Conservation (phyloP, 2,888 invertebrate species). For the Calameuta filiformis region DNA sequence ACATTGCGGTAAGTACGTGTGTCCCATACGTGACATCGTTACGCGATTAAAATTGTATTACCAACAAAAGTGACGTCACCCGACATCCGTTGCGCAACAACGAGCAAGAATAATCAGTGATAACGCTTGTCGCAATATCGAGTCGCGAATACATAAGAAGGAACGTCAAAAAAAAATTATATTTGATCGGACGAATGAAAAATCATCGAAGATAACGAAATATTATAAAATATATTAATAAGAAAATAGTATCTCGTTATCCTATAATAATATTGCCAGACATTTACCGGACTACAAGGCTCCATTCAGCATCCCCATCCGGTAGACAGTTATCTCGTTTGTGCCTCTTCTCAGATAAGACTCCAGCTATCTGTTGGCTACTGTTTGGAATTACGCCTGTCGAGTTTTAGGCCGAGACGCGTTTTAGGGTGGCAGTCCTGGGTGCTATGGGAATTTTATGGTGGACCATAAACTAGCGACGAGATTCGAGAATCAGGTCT, state of each 20-base stretch:
- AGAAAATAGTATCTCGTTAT: neutral
- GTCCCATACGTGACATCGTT: neutral
- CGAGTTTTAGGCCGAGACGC: neutral
- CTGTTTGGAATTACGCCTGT: slow-evolving; percentile 19
- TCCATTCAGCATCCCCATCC: slow-evolving; percentile 31
- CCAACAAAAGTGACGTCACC: no score
- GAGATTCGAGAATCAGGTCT: neutral
- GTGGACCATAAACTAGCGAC: slow-evolving; percentile 7
- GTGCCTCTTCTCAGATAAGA: slow-evolving; percentile 21
- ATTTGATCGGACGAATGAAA: no score
- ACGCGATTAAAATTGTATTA: neutral
- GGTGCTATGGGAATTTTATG: slow-evolving; percentile 9
- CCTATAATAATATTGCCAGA: slow-evolving; percentile 8
- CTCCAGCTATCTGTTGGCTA: neutral
- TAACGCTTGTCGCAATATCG: no score
- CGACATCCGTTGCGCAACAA: no score
- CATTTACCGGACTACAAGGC: slow-evolving; percentile 11
- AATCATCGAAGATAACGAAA: no score
- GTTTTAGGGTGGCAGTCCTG: neutral
- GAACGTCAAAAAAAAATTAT: no score
- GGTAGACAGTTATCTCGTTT: neutral
- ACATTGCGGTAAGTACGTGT: neutral
- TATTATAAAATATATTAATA: no score
- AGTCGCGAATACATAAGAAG: no score
- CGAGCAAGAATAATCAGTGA: no score